These are phyloP conservation scores for Drosophila greeni DNA, from an alignment of 2,888 invertebrate genomes.

Conservation along the genomic window DNA sequence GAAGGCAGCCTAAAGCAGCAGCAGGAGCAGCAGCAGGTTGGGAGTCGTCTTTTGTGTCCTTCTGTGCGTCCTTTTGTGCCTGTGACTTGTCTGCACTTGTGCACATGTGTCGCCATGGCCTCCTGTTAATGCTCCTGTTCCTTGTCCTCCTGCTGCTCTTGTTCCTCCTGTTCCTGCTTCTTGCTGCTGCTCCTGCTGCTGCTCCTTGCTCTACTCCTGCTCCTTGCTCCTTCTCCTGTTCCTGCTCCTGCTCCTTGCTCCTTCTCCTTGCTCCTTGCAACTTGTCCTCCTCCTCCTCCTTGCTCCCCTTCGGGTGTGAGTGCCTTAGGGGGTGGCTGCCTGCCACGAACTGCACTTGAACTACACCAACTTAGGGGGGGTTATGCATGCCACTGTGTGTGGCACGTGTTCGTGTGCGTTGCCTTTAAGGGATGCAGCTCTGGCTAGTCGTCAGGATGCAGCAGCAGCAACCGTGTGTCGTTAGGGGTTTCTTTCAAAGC, in stretches of 20 bases:
- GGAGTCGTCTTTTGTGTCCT: conserved; percentile 46
- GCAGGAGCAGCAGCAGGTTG: conserved; percentile 1
- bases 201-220: not conserved
- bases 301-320: not conserved
- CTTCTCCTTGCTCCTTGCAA: not conserved
- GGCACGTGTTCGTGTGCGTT: conserved; percentile 9
- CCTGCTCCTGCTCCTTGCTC: not conserved
- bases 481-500: conserved; percentile 56
- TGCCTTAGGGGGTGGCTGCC: not conserved
- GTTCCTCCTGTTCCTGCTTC: not conserved
- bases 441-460: conserved; percentile 53
- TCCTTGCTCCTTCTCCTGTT: not conserved
- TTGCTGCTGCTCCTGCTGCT: not conserved
- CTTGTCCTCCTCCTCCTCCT: not conserved
- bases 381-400: not conserved
- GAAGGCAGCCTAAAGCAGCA: too few species aligned
- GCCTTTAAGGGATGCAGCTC: conserved; percentile 66
- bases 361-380: conserved; percentile 49
- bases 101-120: conserved; percentile 70
- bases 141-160: not conserved
- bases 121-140: not conserved
- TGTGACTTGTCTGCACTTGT: conserved; percentile 61
- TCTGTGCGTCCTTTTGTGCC: conserved; percentile 17
- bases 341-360: conserved; percentile 61
- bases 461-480: conserved; percentile 40